Evolutionary conservation across 1,140 invertebrate species (phyloP), one percentile per base, ranked within the genome.

Genomic region (Anoplophora glabripennis): DNA sequence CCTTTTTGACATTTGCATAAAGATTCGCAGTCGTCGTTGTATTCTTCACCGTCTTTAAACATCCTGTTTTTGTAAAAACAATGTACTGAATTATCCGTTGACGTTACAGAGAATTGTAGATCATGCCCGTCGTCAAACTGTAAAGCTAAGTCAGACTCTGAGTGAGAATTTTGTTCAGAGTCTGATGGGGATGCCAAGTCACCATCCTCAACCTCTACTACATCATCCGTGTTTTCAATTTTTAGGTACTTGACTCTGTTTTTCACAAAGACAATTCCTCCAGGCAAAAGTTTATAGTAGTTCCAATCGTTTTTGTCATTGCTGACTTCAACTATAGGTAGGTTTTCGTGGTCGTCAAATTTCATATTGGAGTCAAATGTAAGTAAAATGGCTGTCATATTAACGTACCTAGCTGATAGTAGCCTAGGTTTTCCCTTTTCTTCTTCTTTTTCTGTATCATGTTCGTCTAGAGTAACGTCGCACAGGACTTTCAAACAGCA

Each of bases 401-500:
- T 79, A 0, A 75, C 40, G 38, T 70, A 71, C 42, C 70, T 72
- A 4, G 74, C 76, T n/a, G 69, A 70, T 11, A 74, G 28, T 45
- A 78, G 55, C 63, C 73, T 76, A 14, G 53, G 41, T 40, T 65
- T 67, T 5, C 35, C 11, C 12, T 53, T 36, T 36, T 63, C 57
- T 4, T 62, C 76, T 1, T 69, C 66, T 9, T 81, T 83, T 46
- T 68, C 65, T 2, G 60, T 49, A 60, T 89, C 87, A 46, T 89
- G 84, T 61, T 85, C 86, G 56, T 87, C 84, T 8, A 89, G 76
- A 1, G 86, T 88, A 1, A 91, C 89, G 65, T 92, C 89, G 70
- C 92, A 94, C 1, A 91, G 77, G 46, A 91, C 86, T 59, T 91
- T 83, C 38, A 87, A 90, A 66, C 93, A 94, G 70, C 93, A 94